These are phyloP conservation scores for Hylomyscus alleni DNA, from an alignment of 2,797 vertebrate genomes.

Conservation along the genomic window DNA sequence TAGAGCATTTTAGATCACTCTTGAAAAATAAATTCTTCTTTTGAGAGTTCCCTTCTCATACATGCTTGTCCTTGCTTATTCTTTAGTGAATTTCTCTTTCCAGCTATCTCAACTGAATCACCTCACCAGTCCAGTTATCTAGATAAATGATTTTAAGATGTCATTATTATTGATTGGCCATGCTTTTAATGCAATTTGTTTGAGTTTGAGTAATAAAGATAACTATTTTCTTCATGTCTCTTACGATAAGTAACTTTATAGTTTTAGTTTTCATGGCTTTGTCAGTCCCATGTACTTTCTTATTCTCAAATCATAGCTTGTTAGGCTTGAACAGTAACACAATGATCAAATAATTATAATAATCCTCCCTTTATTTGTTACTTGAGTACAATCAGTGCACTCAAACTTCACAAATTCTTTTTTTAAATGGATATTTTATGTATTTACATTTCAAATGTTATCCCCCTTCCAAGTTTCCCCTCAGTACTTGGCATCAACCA, in stretches of 20 bases:
- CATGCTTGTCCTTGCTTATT: background rate
- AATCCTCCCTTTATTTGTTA: slow-evolving; percentile 5
- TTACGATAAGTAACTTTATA: background rate
- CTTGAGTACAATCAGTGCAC: background rate
- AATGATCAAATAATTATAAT: background rate
- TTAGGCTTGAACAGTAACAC: background rate
- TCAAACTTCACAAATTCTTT: background rate
- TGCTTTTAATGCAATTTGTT: background rate
- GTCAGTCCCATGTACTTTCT: background rate
- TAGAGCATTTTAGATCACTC: background rate
- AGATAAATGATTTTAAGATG: slow-evolving; percentile 3
- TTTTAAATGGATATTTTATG: too few species aligned
- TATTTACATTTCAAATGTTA: too few species aligned
- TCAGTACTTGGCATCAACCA: too few species aligned
- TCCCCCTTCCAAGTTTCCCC: too few species aligned
- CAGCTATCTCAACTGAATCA: background rate
- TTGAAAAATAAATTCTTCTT: background rate
- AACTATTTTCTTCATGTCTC: slow-evolving; percentile 17
- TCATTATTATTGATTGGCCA: background rate
- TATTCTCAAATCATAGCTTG: background rate
- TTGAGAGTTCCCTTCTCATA: background rate
- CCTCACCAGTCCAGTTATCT: background rate
- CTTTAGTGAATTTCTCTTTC: background rate
- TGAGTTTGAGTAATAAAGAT: background rate
- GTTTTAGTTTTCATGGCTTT: background rate